Evolutionary conservation across 2,888 invertebrate species (phyloP), one percentile per base, ranked within the genome.

Genomic region (Agonopterix heracliana): DNA sequence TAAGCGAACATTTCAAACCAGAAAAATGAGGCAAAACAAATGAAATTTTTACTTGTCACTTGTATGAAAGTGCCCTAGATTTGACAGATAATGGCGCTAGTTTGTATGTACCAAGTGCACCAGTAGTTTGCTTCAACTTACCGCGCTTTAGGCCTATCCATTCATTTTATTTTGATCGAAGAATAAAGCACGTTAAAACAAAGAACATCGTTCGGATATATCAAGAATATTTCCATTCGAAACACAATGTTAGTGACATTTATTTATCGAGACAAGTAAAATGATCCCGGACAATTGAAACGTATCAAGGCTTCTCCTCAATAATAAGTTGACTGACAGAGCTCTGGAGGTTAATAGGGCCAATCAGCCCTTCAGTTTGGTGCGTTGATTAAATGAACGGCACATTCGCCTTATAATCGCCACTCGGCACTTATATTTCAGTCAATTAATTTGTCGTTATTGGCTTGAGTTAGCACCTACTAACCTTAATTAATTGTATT

Each of bases 281-380:
- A 38, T 14, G 75, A 78, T 78, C 65, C 60, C 54, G 60, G 64
- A 63, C 81, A 83, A 83, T 82, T 83, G 80, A 82, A 78, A 74
- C 64, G 68, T 79, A 83, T 81, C 78, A 78, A 79, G 80, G 73
- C 73, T 79, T 73, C 74, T 64, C 63, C 62, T 76, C 76, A 81
- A 78, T 81, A 78, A 72, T 61, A 68, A 65, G 60, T 64, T 73
- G 78, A 79, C 74, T 74, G 80, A 76, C 79, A 77, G 68, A 71
- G 75, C 58, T 67, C 65, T 58, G 58, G 57, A 69, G 81, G 83
- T 84, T 81, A 85, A 83, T 72, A 71, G 65, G 71, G 70, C 73
- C 81, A 82, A 81, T 82, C 74, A 76, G 78, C 80, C 80, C 75
- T 79, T 78, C 66, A 71, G 68, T 67, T 66, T 59, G 57, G 65